phyloP scores from a whole-genome alignment of 2,797 vertebrate species.

The Premnoplex brunnescens region DNA sequence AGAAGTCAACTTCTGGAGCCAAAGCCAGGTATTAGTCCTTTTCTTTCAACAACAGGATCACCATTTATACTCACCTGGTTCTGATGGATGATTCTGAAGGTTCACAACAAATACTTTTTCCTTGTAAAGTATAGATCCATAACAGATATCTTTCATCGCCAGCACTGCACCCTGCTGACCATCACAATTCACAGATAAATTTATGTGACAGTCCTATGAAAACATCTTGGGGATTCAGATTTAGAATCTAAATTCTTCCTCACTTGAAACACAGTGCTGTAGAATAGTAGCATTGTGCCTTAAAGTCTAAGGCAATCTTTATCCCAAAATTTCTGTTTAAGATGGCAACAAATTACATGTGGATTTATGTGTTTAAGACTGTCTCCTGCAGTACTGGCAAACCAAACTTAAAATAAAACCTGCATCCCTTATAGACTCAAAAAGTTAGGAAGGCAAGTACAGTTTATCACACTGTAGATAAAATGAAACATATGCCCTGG shows the following conservation, averaged over 20 bases:
- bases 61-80: neutral
- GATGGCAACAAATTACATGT: neutral
- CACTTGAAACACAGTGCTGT: neutral
- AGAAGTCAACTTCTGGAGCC: neutral
- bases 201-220: neutral
- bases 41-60: neutral
- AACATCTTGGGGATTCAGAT: neutral
- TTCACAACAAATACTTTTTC: neutral
- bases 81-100: neutral
- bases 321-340: neutral
- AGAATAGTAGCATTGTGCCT: neutral
- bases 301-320: neutral
- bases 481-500: neutral
- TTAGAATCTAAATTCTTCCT: neutral
- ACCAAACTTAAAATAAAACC: neutral
- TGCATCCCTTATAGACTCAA: neutral
- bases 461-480: neutral
- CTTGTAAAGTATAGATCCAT: neutral
- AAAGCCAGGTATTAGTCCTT: neutral
- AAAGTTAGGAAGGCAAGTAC: neutral
- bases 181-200: neutral
- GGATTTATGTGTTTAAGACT: neutral
- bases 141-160: neutral
- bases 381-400: neutral
- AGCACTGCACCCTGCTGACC: neutral